Percentiles rank a stretch among this genome's conserved stretches.
phyloP scores from a whole-genome alignment of 2,797 vertebrate species.

The Melanotaenia trifasciata region DNA sequence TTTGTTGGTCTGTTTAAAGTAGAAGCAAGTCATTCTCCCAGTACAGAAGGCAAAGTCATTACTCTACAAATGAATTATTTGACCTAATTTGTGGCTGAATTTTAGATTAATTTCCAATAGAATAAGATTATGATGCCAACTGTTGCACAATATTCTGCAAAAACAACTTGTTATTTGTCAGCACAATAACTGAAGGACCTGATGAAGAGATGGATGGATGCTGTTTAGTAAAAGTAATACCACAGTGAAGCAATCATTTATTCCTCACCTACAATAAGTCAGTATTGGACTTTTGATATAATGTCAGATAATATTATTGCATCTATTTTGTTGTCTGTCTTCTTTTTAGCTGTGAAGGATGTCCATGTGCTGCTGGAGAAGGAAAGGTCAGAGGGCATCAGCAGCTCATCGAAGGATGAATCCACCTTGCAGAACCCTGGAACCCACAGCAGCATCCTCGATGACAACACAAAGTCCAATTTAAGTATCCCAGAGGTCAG shows the following conservation, averaged over 20 bases:
- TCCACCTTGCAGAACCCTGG: constrained; percentile 87
- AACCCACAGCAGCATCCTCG: constrained; percentile 89
- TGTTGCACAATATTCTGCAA: neutral
- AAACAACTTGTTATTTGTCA: neutral
- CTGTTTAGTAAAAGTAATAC: neutral
- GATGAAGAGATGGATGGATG: neutral
- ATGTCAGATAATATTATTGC: neutral
- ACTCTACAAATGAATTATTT: neutral
- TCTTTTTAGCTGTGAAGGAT: constrained; percentile 79
- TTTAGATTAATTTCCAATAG: neutral
- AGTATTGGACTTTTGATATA: neutral
- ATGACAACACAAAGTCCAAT: constrained; percentile 87
- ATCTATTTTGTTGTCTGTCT: neutral
- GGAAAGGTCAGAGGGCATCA: constrained; percentile 85
- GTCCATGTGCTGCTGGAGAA: constrained; percentile 89
- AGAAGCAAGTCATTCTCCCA: no score
- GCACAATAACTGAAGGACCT: neutral
- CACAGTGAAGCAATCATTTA: neutral
- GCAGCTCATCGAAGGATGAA: constrained; percentile 90
- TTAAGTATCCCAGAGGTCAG: constrained; percentile 86
- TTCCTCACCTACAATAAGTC: neutral
- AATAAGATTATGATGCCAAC: neutral
- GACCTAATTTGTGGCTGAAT: neutral
- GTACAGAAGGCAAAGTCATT: neutral
- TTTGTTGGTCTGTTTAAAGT: no score